Evolutionary conservation across 2,888 invertebrate genomes (phyloP).

Genomic region (Dioctria rufipes): DNA sequence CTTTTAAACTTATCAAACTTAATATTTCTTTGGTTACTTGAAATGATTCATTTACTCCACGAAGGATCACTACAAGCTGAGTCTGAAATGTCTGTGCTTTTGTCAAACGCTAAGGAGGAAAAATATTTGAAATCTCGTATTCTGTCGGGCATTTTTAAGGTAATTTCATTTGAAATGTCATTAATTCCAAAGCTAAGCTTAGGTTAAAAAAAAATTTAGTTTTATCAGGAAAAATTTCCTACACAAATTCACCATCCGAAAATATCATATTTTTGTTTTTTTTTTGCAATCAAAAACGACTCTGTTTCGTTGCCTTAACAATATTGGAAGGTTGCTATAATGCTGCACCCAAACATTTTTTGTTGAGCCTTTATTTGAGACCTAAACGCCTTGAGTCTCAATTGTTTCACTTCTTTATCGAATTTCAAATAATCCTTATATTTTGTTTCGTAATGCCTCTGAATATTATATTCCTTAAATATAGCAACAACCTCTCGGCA

Average conservation of each 20-base stretch:
- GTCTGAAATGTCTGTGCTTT: no score
- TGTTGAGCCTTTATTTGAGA: conserved; percentile 44
- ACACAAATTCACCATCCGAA: conserved; percentile 18
- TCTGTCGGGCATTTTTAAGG: neutral
- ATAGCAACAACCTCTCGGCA: no score
- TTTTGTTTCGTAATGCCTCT: no score
- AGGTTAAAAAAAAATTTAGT: conserved; percentile 38
- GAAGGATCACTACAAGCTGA: no score
- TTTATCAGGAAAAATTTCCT: conserved; percentile 51
- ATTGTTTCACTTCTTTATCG: conserved; percentile 43
- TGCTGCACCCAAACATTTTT: conserved; percentile 40
- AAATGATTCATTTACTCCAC: no score
- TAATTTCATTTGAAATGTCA: conserved; percentile 12
- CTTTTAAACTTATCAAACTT: no score
- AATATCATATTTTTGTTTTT: conserved; percentile 31
- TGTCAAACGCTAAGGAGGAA: no score
- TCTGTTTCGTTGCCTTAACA: no score
- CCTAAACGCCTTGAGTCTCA: neutral
- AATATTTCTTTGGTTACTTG: no score
- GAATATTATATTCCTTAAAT: no score
- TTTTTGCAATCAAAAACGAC: conserved; percentile 41
- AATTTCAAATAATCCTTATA: no score
- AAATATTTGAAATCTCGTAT: neutral
- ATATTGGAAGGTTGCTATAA: conserved; percentile 47
- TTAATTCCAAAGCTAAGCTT: conserved; percentile 26